A percentile compares a stretch with the other conserved stretches of the same genome.
These are phyloP conservation scores for Cecropterus lyciades DNA, from an alignment of 1,140 invertebrate species.

Conservation along the genomic window DNA sequence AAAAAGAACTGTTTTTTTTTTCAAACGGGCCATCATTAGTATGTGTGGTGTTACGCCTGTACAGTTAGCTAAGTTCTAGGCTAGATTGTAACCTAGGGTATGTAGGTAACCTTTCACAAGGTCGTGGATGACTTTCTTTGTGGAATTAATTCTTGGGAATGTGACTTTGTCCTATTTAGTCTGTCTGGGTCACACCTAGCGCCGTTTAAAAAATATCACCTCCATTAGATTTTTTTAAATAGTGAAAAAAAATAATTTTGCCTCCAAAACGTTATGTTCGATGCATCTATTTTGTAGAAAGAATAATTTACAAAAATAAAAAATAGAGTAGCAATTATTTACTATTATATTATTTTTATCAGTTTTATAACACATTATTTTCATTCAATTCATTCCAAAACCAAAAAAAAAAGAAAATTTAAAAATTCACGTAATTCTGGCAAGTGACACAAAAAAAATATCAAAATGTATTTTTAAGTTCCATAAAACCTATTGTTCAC, in stretches of 20 bases:
- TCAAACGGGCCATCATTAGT: slow-evolving; percentile 64
- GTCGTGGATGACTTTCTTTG: slow-evolving; percentile 38
- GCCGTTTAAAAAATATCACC: not conserved
- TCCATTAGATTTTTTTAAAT: too few species aligned
- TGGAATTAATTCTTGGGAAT: slow-evolving; percentile 24
- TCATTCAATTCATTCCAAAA: too few species aligned
- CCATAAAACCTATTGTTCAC: not conserved
- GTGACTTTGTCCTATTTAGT: slow-evolving; percentile 1
- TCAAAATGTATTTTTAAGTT: not conserved
- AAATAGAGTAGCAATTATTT: too few species aligned
- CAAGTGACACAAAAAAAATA: too few species aligned
- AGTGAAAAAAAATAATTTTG: too few species aligned
- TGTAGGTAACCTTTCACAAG: slow-evolving; percentile 45
- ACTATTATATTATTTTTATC: too few species aligned
- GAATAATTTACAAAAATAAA: too few species aligned
- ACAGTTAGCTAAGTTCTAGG: slow-evolving; percentile 40
- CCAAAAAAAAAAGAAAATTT: too few species aligned
- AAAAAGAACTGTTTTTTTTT: slow-evolving; percentile 63
- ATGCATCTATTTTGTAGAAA: too few species aligned
- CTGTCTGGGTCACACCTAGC: not conserved
- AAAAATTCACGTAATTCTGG: too few species aligned
- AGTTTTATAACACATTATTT: too few species aligned
- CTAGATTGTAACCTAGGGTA: slow-evolving; percentile 36
- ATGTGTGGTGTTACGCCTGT: slow-evolving; percentile 42
- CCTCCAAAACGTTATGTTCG: too few species aligned